Conservation (phyloP, 2,888 invertebrate species). For the Tipula helvola region DNA sequence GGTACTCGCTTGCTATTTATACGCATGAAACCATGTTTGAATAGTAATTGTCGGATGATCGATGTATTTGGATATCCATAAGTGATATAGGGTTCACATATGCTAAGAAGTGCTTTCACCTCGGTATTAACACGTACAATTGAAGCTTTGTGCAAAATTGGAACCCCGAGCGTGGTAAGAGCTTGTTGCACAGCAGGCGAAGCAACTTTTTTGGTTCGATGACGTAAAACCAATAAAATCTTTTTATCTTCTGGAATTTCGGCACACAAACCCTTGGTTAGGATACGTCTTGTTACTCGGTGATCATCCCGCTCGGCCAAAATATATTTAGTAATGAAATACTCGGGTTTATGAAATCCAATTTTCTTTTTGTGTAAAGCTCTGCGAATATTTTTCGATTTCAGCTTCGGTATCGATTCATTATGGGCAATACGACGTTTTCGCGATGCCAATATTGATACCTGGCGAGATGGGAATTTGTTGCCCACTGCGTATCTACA, state of each 20-base stretch:
- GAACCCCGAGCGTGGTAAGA: not conserved
- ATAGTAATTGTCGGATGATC: constrained; percentile 32
- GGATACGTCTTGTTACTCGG: constrained; percentile 13
- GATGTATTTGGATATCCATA: constrained; percentile 30
- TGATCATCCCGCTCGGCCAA: constrained; percentile 27
- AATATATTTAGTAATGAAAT: constrained; percentile 30
- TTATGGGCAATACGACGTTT: constrained; percentile 31
- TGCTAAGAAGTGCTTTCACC: constrained; percentile 28
- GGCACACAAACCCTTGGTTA: constrained; percentile 4
- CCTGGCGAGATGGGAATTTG: constrained; percentile 34
- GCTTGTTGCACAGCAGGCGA: constrained; percentile 21
- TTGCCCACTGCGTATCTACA: constrained; percentile 33
- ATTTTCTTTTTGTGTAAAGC: constrained; percentile 25
- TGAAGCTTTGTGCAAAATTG: not conserved
- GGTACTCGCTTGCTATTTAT: constrained; percentile 29
- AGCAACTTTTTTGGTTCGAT: constrained; percentile 32
- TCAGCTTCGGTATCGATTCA: constrained; percentile 27
- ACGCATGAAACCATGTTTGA: constrained; percentile 32
- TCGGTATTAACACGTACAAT: constrained; percentile 31
- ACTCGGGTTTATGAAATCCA: constrained; percentile 32
- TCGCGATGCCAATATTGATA: constrained; percentile 33
- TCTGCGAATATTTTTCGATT: constrained; percentile 25
- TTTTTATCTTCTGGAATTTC: constrained; percentile 20
- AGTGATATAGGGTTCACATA: constrained; percentile 33
- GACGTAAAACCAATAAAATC: constrained; percentile 31